Base-by-base conservation (phyloP, 1,140 invertebrate species). In the Hetaerina americana region DNA sequence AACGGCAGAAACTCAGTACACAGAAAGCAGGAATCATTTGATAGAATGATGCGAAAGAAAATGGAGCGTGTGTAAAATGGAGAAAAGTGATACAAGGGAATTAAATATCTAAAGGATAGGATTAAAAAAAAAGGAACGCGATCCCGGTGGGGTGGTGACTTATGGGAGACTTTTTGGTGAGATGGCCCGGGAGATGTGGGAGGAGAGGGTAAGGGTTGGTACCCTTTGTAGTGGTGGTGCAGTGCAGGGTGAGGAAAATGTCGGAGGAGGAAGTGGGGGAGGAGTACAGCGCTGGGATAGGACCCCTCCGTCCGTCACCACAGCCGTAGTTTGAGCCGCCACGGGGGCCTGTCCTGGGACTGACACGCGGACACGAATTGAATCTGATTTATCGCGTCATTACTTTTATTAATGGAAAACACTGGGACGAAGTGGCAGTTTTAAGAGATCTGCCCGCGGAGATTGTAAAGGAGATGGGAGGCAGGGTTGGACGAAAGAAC, bases 381-480 rank as follows among this genome's bases (percentile, higher is more conserved):
- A 57, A 57, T 57, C 40, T 57, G 40, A 57, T 57, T 10, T 57
- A 57, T 57, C 40, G 40, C 40, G 40, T 57, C 40, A 57, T 57
- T 57, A 57, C 40, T 57, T 57, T 57, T 57, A 57, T 57, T 57
- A 57, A 57, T 57, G 40, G 40, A 57, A 57, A 57, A 57, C 40
- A 57, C 40, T 57, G 40, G 2, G 40, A 57, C 40, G 40, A n/a
- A 57, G 40, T 57, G 40, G 40, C 40, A 57, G 2, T 57, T 57
- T 10, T 57, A 40, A 40, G 31, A 40, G 31, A 40, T 40, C 31
- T 40, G 31, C 31, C 31, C 6, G 40, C 40, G 40, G 40, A 5
- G 40, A 57, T 57, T 5, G 40, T 57, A 57, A 57, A 12, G 10
- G 40, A 57, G 22, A 57, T 18, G 40, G n/a, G n/a, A n/a, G n/a